Evolutionary conservation across 2,113 vertebrate genomes (phyloP), one percentile per base, ranked within the genome.

Genomic region (Circaetus cinerascens): DNA sequence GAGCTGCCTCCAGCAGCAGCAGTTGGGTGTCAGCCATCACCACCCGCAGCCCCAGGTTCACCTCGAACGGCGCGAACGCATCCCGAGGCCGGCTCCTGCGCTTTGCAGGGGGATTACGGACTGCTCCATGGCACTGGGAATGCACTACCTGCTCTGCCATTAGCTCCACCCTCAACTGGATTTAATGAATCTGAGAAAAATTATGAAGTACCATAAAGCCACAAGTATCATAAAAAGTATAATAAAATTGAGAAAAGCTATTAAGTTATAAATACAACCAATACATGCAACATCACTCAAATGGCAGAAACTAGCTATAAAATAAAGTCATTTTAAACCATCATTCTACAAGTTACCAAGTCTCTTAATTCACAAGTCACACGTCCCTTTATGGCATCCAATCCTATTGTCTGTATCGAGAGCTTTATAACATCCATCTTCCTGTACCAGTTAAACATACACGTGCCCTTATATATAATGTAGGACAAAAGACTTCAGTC

Each of bases 231-330:
- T 98, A 98, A 98, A 98, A 98, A 97, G 95, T 97, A 96, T 92
- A 95, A 98, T 98, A 98, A 98, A 98, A 98, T 97, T 77, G 97
- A 98, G 98, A 97, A 98, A 98, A 98, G 98, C 98, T 93, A 97
- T 98, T 98, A 98, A 98, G 98, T 98, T 98, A 98, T 98, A 98
- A 98, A 98, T 98, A 98, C 98, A 98, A 97, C 97, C 97, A 86
- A 97, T 92, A 95, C 97, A 96, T 63, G 97, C 97, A 96, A 66
- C 98, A 97, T 98, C 98, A 97, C 98, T 98, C 97, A 94, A 96
- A 86, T 79, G 92, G 96, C 95, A 98, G 98, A 97, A 97, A 94
- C 95, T 69, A 79, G 94, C 97, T 62, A 48, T 98, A 98, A 98
- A 98, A 98, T 96, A 97, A 98, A 98, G 97, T 96, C 97, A 97